A percentile compares a stretch with the other conserved stretches of the same genome.
phyloP scores from a whole-genome alignment of 1,140 invertebrate genomes.

The Globodera rostochiensis region DNA sequence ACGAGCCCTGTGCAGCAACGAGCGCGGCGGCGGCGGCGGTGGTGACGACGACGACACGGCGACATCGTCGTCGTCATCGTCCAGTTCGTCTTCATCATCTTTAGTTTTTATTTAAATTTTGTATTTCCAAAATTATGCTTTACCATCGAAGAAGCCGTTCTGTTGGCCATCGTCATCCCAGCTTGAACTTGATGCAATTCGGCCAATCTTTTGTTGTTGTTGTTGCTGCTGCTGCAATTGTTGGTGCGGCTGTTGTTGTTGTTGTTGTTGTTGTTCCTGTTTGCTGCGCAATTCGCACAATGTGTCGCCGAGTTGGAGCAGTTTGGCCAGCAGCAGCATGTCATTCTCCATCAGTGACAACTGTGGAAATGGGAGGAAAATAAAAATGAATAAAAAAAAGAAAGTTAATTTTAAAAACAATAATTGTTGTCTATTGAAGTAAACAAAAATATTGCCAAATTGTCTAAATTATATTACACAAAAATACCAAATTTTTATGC shows the following conservation, averaged over 20 bases:
- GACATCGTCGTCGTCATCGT: neutral
- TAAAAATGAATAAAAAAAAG: no score
- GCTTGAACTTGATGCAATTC: no score
- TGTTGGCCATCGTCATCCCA: neutral
- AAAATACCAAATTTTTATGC: no score
- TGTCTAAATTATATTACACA: no score
- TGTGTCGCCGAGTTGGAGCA: conserved; percentile 46
- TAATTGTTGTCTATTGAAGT: no score
- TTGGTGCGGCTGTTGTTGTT: conserved; percentile 5
- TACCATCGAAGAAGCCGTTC: neutral
- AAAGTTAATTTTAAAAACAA: no score
- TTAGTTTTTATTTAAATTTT: neutral
- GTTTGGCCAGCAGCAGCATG: conserved; percentile 46
- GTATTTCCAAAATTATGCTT: neutral
- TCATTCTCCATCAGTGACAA: conserved; percentile 57
- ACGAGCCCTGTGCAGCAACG: neutral
- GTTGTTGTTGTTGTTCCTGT: conserved; percentile 23
- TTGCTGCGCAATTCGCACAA: conserved; percentile 41
- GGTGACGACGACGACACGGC: no score
- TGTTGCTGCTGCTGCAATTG: conserved; percentile 15
- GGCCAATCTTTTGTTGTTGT: neutral
- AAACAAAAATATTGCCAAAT: no score
- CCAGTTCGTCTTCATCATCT: conserved; percentile 21
- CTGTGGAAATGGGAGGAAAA: conserved; percentile 1
- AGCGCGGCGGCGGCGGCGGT: neutral